Evolutionary conservation across 2,888 invertebrate genomes (phyloP).

Genomic region (Drosophila neoperkinsi): DNA sequence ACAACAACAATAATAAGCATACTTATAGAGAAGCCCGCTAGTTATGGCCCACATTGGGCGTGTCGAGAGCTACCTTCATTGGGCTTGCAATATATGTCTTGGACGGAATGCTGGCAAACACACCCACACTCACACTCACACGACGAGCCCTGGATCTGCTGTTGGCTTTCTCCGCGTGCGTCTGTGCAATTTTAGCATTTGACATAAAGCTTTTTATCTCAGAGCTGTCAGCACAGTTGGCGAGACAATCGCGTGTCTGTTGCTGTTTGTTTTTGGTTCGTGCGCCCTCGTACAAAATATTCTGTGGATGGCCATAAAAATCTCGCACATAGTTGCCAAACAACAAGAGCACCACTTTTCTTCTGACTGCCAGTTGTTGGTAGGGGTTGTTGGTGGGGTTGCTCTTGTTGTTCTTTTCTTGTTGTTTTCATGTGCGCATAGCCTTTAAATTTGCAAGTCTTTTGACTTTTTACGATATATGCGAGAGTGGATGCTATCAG

Average conservation of each 20-base stretch:
- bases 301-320: slow-evolving; percentile 69
- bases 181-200: slow-evolving; percentile 73
- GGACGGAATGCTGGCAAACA: slow-evolving; percentile 27
- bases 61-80: slow-evolving; percentile 41
- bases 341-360: slow-evolving; percentile 25
- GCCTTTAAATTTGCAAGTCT: slow-evolving; percentile 70
- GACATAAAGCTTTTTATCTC: slow-evolving; percentile 81
- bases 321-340: slow-evolving; percentile 61
- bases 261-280: slow-evolving; percentile 58
- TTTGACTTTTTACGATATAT: slow-evolving; percentile 43
- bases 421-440: slow-evolving; percentile 59
- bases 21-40: slow-evolving; percentile 21
- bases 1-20: slow-evolving; percentile 5
- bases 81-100: slow-evolving; percentile 24
- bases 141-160: slow-evolving; percentile 16
- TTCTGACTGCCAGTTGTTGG: slow-evolving; percentile 2
- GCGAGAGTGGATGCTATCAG: slow-evolving; percentile 40
- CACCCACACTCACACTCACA: slow-evolving; percentile 24
- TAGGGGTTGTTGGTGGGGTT: slow-evolving; percentile 10
- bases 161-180: slow-evolving; percentile 67
- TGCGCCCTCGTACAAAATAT: slow-evolving; percentile 50
- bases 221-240: slow-evolving; percentile 67
- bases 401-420: slow-evolving; percentile 28
- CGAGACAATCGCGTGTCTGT: slow-evolving; percentile 75
- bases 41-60: slow-evolving; percentile 67